Base-by-base conservation (phyloP, 2,797 vertebrate genomes). In the Spinus olivaceus region DNA sequence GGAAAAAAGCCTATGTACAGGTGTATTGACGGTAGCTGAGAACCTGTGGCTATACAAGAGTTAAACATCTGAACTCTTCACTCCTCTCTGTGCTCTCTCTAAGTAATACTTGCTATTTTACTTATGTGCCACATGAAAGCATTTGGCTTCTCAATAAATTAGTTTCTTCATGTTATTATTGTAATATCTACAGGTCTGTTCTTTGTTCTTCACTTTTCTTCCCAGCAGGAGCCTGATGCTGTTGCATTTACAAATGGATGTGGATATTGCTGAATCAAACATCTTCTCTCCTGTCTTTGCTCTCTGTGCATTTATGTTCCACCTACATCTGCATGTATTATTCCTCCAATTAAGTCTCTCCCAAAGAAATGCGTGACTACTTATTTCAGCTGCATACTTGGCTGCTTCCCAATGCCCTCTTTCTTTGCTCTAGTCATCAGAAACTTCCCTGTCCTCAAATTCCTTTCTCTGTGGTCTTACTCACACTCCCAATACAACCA, bases 401-500 rank as follows among this genome's bases (percentile, higher is more conserved):
- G 87, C 92, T 84, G 91, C 90, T 92, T 94, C 70, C 94, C 91
- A 96, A 1, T 15, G 60, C 73, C 70, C 37, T 92, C 63, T 86
- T 91, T 94, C 89, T 94, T 95, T 92, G 70, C 70, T 44, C 51
- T 53, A 84, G 77, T 95, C 91, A 94, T 94, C 95, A 94, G 91
- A 94, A 94, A 67, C 90, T 84, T 94, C 90, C 60, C 67, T 82
- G 83, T 88, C 90, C 92, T 92, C 82, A 94, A 82, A 94, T 94
- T 96, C 94, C 71, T 92, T 84, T 95, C 91, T 96, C 82, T 95
- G 91, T 95, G 90, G 94, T 94, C 96, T 95, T 86, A 12, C 73
- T 90, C 81, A 46, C 59, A 24, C 77, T 95, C 89, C 87, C 80
- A 72, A 28, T 80, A 70, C 59, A 66, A 73, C 80, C 82, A 76